phyloP scores from a whole-genome alignment of 2,888 invertebrate genomes.

The Melipona beecheii region DNA sequence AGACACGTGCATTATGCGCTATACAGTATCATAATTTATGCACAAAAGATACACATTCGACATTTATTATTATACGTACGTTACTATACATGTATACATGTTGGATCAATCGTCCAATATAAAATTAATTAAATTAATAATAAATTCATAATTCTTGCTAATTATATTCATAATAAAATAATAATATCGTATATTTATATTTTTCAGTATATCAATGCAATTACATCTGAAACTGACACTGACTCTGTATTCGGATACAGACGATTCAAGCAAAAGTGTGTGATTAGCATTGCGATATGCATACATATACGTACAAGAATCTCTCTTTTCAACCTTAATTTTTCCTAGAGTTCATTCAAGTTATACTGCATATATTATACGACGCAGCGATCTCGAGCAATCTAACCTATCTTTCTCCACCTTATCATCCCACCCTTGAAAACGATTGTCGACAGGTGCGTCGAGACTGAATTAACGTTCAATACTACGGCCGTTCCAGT shows the following conservation, averaged over 20 bases:
- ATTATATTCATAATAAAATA: no score
- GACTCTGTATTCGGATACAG: not conserved
- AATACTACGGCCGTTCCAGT: conserved; percentile 20
- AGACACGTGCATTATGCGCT: no score
- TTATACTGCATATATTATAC: conserved; percentile 48
- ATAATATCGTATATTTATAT: no score
- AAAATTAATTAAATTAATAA: no score
- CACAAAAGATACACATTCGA: no score
- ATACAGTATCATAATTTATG: no score
- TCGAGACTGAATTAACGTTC: conserved; percentile 62
- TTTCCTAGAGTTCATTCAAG: not conserved
- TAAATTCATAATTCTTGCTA: no score
- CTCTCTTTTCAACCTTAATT: not conserved
- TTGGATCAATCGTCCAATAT: no score
- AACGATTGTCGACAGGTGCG: conserved; percentile 66
- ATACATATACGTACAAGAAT: not conserved
- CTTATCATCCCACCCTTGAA: conserved; percentile 19
- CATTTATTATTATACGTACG: no score
- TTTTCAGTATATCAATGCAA: no score
- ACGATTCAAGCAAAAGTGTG: not conserved
- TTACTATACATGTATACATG: no score
- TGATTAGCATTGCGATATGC: not conserved
- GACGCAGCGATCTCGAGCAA: conserved; percentile 48
- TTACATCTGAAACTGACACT: not conserved
- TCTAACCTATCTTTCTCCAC: conserved; percentile 53